Evolutionary conservation across 2,888 invertebrate genomes (phyloP).

Genomic region (Drosophila fungiperda): DNA sequence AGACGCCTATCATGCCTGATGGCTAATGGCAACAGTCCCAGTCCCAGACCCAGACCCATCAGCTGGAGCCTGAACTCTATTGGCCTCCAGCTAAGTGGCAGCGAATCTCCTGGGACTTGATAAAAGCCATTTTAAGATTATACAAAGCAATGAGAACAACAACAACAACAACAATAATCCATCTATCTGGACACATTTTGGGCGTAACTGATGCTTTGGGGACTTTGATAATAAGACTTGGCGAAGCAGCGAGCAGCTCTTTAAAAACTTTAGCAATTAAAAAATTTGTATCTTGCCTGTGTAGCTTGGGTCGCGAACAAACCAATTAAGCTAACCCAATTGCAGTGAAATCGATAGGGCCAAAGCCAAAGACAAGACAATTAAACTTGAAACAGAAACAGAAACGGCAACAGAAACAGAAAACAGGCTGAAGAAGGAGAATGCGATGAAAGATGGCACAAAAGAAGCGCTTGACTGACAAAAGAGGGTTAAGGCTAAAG

Average conservation of each 20-base stretch:
- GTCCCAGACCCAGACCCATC: background rate
- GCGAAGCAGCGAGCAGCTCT: constrained; percentile 7
- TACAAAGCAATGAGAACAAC: constrained; percentile 13
- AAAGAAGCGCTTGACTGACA: constrained; percentile 41
- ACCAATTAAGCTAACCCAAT: constrained; percentile 54
- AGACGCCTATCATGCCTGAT: background rate
- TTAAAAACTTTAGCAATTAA: constrained; percentile 62
- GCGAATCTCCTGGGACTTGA: constrained; percentile 65
- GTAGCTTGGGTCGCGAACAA: constrained; percentile 10
- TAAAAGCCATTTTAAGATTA: constrained; percentile 62
- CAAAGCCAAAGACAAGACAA: constrained; percentile 56
- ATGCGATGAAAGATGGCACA: constrained; percentile 20
- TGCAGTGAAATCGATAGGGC: constrained; percentile 66
- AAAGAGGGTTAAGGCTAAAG: constrained; percentile 75
- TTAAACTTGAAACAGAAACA: constrained; percentile 73
- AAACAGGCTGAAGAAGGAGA: constrained; percentile 15
- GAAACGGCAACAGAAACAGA: constrained; percentile 36
- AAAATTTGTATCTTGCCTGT: constrained; percentile 17
- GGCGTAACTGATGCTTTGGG: constrained; percentile 22
- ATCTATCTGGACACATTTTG: constrained; percentile 30
- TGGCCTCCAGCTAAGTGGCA: constrained; percentile 63
- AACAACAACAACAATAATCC: constrained; percentile 5
- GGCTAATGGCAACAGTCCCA: constrained; percentile 7
- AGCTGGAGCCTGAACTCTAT: constrained; percentile 10
- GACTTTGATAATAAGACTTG: constrained; percentile 29